These are phyloP conservation scores for Onthophagus sagittarius DNA, from an alignment of 2,888 invertebrate genomes.

Conservation along the genomic window DNA sequence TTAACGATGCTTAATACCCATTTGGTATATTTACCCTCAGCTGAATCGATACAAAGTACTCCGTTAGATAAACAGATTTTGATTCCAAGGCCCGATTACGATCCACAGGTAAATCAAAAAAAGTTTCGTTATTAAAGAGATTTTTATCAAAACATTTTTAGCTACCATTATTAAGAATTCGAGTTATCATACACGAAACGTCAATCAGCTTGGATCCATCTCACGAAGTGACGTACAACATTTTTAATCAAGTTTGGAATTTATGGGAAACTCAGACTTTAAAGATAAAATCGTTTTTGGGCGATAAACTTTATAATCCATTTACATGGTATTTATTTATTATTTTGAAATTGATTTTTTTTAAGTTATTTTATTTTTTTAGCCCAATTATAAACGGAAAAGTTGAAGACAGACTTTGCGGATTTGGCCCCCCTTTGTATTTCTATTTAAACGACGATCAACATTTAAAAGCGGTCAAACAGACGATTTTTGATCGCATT, in stretches of 20 bases:
- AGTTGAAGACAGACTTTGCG: slow-evolving; percentile 72
- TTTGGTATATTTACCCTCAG: slow-evolving; percentile 51
- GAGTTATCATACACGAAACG: slow-evolving; percentile 47
- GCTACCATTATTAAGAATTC: slow-evolving; percentile 62
- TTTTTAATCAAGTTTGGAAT: slow-evolving; percentile 58
- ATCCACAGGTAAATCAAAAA: slow-evolving; percentile 41
- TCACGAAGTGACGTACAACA: slow-evolving; percentile 55
- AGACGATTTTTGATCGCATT: slow-evolving; percentile 57
- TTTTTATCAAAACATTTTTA: slow-evolving; percentile 44
- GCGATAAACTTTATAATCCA: slow-evolving; percentile 64
- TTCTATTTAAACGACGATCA: slow-evolving; percentile 68
- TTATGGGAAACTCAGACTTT: slow-evolving; percentile 67
- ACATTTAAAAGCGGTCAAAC: slow-evolving; percentile 52
- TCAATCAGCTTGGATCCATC: slow-evolving; percentile 55
- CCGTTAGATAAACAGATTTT: slow-evolving; percentile 54
- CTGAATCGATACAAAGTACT: slow-evolving; percentile 44
- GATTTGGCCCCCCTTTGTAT: slow-evolving; percentile 66
- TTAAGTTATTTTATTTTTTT: slow-evolving; percentile 3
- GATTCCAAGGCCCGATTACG: slow-evolving; percentile 44
- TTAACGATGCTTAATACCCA: slow-evolving; percentile 56
- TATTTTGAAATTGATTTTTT: background rate
- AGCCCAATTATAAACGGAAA: slow-evolving; percentile 76
- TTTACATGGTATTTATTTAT: slow-evolving; percentile 62
- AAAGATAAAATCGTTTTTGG: slow-evolving; percentile 66
- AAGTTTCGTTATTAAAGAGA: slow-evolving; percentile 38